Evolutionary conservation across 2,113 vertebrate species (phyloP).

Genomic region (Seriola aureovittata): DNA sequence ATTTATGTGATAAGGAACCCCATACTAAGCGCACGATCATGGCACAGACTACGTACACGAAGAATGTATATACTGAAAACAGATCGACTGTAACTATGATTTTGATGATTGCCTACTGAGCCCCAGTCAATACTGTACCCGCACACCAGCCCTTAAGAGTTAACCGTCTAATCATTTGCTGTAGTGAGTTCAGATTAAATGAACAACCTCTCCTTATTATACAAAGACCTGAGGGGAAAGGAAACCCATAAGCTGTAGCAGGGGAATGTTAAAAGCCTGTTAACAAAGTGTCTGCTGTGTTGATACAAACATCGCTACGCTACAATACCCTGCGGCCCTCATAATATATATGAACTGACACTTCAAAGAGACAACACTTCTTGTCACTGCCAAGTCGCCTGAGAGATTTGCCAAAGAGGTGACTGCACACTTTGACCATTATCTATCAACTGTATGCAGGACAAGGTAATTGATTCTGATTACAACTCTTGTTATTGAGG

Average conservation of each 20-base stretch:
- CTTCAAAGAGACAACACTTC: constrained; percentile 49
- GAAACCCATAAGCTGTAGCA: constrained; percentile 30
- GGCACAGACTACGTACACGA: background rate
- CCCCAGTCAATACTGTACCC: background rate
- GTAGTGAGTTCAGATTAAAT: constrained; percentile 46
- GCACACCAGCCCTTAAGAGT: background rate
- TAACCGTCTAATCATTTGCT: constrained; percentile 36
- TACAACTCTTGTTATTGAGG: background rate
- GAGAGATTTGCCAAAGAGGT: constrained; percentile 10
- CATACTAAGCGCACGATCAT: background rate
- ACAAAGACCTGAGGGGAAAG: constrained; percentile 33
- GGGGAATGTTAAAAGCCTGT: constrained; percentile 58
- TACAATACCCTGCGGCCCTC: constrained; percentile 23
- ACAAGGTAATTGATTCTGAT: background rate
- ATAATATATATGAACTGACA: constrained; percentile 39
- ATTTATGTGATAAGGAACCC: background rate
- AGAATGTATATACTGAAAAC: background rate
- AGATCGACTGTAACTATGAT: background rate
- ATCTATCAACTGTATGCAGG: background rate
- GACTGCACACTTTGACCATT: constrained; percentile 13
- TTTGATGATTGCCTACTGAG: background rate
- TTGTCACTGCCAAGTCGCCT: constrained; percentile 18
- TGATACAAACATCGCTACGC: constrained; percentile 42
- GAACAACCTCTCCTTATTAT: constrained; percentile 42
- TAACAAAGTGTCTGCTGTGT: constrained; percentile 60